Percentiles rank a stretch among this genome's conserved stretches.
Conservation (phyloP, 2,888 invertebrate genomes). For the Therioaphis trifolii region DNA sequence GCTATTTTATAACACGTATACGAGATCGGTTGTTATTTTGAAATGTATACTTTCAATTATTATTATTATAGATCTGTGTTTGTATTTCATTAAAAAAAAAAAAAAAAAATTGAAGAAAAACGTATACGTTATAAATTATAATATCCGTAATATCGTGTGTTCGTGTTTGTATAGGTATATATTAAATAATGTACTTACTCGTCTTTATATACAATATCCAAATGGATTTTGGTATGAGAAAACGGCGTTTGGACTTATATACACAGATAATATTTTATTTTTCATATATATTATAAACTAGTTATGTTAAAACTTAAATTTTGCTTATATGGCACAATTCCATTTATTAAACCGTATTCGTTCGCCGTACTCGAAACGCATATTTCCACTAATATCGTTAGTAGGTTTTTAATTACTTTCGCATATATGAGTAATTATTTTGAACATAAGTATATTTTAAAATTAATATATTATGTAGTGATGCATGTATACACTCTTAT, state of each 20-base stretch:
- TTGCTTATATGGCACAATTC: neutral
- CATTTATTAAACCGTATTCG: neutral
- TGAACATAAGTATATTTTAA: conserved; percentile 9
- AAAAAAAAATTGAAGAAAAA: conserved; percentile 12
- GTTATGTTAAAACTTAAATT: neutral
- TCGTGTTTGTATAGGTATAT: neutral
- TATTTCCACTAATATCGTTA: neutral
- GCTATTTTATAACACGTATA: neutral
- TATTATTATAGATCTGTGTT: neutral
- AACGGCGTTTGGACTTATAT: neutral
- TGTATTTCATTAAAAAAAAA: conserved; percentile 22
- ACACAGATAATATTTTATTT: neutral
- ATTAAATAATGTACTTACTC: neutral
- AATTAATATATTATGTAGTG: neutral
- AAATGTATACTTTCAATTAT: neutral
- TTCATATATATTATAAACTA: neutral
- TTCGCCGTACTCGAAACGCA: neutral
- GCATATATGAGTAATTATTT: conserved; percentile 4
- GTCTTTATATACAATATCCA: conserved; percentile 24
- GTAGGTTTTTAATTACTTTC: neutral
- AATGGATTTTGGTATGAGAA: neutral
- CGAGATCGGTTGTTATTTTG: neutral
- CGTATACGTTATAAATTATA: neutral
- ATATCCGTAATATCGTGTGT: conserved; percentile 17
- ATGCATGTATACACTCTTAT: neutral